Conservation (phyloP, 2,797 vertebrate genomes). For the Gymnodraco acuticeps region DNA sequence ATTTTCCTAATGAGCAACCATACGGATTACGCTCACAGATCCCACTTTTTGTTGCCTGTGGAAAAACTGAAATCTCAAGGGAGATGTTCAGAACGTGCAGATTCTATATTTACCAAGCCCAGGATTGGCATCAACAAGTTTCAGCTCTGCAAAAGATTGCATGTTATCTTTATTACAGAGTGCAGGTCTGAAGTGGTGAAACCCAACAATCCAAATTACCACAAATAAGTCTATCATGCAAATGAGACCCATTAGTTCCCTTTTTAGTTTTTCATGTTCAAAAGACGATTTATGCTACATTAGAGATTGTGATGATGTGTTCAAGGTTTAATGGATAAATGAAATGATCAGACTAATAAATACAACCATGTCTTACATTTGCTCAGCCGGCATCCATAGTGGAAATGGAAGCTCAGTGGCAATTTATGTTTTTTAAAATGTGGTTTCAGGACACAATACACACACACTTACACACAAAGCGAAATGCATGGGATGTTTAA, state of each 20-base stretch:
- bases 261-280: slow-evolving; percentile 20
- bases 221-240: slow-evolving; percentile 47
- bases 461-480: background rate
- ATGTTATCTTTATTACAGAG: slow-evolving; percentile 18
- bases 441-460: background rate
- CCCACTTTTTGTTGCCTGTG: slow-evolving; percentile 10
- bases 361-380: slow-evolving; percentile 18
- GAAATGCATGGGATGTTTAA: background rate
- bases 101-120: slow-evolving; percentile 44
- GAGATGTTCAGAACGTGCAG: slow-evolving; percentile 31
- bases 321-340: slow-evolving; percentile 42
- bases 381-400: slow-evolving; percentile 5
- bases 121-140: slow-evolving; percentile 23
- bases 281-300: slow-evolving; percentile 39
- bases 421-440: background rate
- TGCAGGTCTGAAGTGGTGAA: slow-evolving; percentile 25
- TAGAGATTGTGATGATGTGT: slow-evolving; percentile 32
- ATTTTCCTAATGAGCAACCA: slow-evolving; percentile 53
- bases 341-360: slow-evolving; percentile 38
- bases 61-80: slow-evolving; percentile 43
- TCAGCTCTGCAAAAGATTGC: slow-evolving; percentile 22
- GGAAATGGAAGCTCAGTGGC: slow-evolving; percentile 20
- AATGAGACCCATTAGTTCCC: slow-evolving; percentile 35
- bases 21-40: slow-evolving; percentile 23
- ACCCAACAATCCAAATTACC: slow-evolving; percentile 30